Conservation (phyloP, 2,113 vertebrate species). For the Pterophyllum scalare region DNA sequence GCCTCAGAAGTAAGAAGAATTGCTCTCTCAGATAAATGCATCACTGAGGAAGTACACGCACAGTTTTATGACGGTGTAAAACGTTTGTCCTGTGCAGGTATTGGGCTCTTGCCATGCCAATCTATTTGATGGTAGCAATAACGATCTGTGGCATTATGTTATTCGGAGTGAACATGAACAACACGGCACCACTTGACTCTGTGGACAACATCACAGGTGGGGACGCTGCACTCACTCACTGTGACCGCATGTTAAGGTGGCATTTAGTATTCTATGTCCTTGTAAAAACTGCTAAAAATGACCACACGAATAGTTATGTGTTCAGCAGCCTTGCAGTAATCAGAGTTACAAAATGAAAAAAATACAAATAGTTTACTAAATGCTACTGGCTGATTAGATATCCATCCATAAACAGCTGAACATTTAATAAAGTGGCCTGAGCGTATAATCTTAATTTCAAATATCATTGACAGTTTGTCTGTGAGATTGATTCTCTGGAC, state of each 20-base stretch:
- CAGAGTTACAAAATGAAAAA: too few relatives aligned
- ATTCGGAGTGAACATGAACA: conserved; percentile 94
- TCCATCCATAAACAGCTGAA: too few relatives aligned
- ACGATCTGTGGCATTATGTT: conserved; percentile 82
- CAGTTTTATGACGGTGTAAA: background rate
- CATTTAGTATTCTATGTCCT: background rate
- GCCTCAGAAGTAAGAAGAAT: conserved; percentile 94
- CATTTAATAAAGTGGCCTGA: too few relatives aligned
- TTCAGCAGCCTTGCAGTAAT: too few relatives aligned
- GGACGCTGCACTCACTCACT: background rate
- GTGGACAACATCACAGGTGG: conserved; percentile 91
- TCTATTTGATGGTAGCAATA: conserved; percentile 88
- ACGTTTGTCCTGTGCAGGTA: conserved; percentile 79
- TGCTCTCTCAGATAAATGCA: background rate
- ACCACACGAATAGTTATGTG: too few relatives aligned
- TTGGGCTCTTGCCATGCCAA: conserved; percentile 91
- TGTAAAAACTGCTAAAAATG: background rate
- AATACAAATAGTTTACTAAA: background rate
- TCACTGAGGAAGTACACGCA: background rate
- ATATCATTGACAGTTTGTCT: too few relatives aligned
- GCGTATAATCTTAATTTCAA: too few relatives aligned
- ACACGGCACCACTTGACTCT: conserved; percentile 90
- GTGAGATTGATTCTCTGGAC: too few relatives aligned
- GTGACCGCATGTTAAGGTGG: background rate
- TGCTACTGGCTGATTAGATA: too few relatives aligned